phyloP scores from a whole-genome alignment of 2,888 invertebrate species.

The Liposcelis brunnea region DNA sequence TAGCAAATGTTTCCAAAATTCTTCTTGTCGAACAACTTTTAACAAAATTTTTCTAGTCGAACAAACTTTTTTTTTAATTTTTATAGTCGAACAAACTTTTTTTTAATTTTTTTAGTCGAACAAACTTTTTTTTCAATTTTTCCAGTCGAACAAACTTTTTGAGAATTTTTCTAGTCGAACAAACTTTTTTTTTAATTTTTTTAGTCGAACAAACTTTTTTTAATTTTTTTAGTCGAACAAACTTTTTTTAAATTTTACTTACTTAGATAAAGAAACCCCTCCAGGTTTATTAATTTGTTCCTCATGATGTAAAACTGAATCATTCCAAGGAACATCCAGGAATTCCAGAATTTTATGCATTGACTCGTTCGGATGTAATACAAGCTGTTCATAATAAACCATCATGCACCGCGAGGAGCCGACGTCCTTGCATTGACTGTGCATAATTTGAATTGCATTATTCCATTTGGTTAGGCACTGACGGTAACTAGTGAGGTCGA shows the following conservation, averaged over 20 bases:
- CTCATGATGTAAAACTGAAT: conserved; percentile 92
- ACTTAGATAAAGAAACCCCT: conserved; percentile 91
- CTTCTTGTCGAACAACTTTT: too few species aligned
- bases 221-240: too few species aligned
- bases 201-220: too few species aligned
- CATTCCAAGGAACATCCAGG: conserved; percentile 86
- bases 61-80: too few species aligned
- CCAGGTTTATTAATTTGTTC: conserved; percentile 90
- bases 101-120: not conserved
- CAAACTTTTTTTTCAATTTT: not conserved
- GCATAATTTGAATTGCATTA: conserved; percentile 85
- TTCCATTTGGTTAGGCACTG: conserved; percentile 97
- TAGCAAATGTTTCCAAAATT: too few species aligned
- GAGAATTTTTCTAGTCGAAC: too few species aligned
- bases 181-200: too few species aligned
- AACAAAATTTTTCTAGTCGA: too few species aligned
- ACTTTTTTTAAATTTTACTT: too few species aligned
- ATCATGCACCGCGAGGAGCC: conserved; percentile 30
- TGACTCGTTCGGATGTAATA: conserved; percentile 79
- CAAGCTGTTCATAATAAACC: conserved; percentile 94
- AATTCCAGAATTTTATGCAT: conserved; percentile 76
- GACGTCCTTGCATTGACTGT: conserved; percentile 62
- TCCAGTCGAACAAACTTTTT: not conserved
- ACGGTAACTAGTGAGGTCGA: conserved; percentile 83
- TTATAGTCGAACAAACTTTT: conserved; percentile 17